Conservation (phyloP, 1,140 invertebrate genomes). For the Ditylenchus dipsaci region DNA sequence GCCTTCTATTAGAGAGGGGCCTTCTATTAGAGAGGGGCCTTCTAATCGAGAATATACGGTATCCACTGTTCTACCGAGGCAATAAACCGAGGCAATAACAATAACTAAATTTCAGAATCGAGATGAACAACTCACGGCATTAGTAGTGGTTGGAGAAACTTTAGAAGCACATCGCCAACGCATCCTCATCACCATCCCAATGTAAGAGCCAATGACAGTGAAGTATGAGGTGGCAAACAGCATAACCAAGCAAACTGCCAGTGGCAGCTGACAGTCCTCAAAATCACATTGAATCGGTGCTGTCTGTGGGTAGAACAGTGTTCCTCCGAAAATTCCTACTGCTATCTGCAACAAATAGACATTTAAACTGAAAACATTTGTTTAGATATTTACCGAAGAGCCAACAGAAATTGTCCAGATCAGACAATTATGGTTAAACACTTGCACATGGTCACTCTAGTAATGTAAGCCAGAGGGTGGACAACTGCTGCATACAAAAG, state of each 20-base stretch:
- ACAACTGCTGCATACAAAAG: conserved; percentile 41
- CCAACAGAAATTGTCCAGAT: conserved; percentile 31
- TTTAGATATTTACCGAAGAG: conserved; percentile 14
- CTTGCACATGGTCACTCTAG: conserved; percentile 29
- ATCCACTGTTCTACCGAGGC: too few species aligned
- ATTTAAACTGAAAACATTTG: too few species aligned
- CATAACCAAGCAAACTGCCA: conserved; percentile 36
- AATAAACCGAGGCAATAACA: too few species aligned
- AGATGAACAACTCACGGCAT: too few species aligned
- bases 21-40: too few species aligned
- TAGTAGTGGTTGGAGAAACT: too few species aligned
- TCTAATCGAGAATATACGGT: too few species aligned
- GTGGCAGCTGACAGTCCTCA: conserved; percentile 33
- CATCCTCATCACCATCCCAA: conserved; percentile 14
- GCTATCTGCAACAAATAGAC: conserved; percentile 26
- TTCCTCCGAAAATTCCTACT: conserved; percentile 36
- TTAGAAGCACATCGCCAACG: conserved; percentile 1
- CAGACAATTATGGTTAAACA: conserved; percentile 19
- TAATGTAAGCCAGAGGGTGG: conserved; percentile 36
- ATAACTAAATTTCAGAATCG: too few species aligned
- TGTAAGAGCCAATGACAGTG: conserved; percentile 30
- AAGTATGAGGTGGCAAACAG: conserved; percentile 23
- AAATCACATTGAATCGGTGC: conserved; percentile 37
- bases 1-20: too few species aligned
- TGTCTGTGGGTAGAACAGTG: conserved; percentile 44